Evolutionary conservation across 2,797 vertebrate genomes (phyloP), one percentile per base, ranked within the genome.

Genomic region (Pteronotus mesoamericanus): DNA sequence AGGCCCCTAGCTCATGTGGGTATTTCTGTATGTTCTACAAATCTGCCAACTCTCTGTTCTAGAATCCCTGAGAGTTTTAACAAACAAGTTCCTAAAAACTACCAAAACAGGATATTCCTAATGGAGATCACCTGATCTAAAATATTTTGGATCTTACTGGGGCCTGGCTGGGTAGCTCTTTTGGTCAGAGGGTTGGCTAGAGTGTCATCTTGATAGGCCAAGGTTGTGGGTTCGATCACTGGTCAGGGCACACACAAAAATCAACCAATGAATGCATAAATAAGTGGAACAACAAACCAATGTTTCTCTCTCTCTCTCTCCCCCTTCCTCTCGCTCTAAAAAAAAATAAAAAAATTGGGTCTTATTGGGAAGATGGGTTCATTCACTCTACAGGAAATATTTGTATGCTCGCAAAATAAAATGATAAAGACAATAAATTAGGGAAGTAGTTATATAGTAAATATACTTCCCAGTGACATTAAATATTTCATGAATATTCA

Each of bases 1-100:
- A 14, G 46, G 64, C n/a, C 12, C 12, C 26, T 55, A 21, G 72
- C 55, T 94, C 61, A 68, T 26, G 57, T 66, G 95, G 29, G 37
- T 88, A 83, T 94, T 94, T 91, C 61, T 37, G 61, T 5, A 89
- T 66, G 9, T 16, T 77, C 72, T 86, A 85, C 37, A 82, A 89
- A 96, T 85, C 42, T 64, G 18, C 77, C 80, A 90, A 42, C 53
- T 91, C 44, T 82, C 37, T 93, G 53, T 79, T 90, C 72, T 94
- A 87, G 68, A 93, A 83, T 94, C 39, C 7, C 61, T 9, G 26
- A 82, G 19, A 94, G 15, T 68, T 95, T 82, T 69, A 95, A 89
- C 83, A 93, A 89, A 66, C 39, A 96, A 94, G 79, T 94, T 93
- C 21, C 44, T 90, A 74, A 96, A 94, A 92, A 24, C 29, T 68